Evolutionary conservation across 2,797 vertebrate species (phyloP), one percentile per base, ranked within the genome.

Genomic region (Gymnopithys bicolor): DNA sequence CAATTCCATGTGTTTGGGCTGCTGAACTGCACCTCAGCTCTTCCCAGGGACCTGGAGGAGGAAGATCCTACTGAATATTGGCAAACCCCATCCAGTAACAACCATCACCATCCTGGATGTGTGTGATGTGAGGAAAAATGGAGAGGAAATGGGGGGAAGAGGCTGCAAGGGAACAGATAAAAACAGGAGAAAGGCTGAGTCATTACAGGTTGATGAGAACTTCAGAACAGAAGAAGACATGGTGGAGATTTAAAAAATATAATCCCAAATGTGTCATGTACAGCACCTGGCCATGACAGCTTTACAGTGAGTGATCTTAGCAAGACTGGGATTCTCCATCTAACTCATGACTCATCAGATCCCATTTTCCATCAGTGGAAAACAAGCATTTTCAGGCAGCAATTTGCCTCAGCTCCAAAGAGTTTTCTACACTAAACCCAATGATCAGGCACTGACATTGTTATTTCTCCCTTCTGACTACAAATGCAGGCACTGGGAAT

Each of bases 1-100:
- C 22, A 22, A 1, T 0, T 22, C 19, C 55, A 19, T 1, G 0
- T 3, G 24, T 16, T 69, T 5, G 32, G 7, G 52, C 14, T 41
- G 64, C 46, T 56, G n/a, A 32, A 15, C 41, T 49, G 45, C 45
- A 8, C 41, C 55, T 35, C 58, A 33, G 64, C 39, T 75, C 68
- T 32, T 17, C n/a, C 33, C 33, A 7, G 24, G 53, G 43, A 32
- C 10, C 24, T 15, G 16, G 37, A 60, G 41, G 52, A 70, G 58
- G 41, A 66, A 64, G 23, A 67, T 32, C 37, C 56, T 56, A 11
- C 33, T 10, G 15, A 55, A 59, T 2, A 0, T 0, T 51, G 71
- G 13, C 60, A 52, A 80, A 32, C 27, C 23, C 21, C 33, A 23
- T 23, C 16, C 32, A 12, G 24, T 18, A 56, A 25, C 51, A 46